phyloP scores from a whole-genome alignment of 2,113 vertebrate genomes.

The Catharus bicknelli region DNA sequence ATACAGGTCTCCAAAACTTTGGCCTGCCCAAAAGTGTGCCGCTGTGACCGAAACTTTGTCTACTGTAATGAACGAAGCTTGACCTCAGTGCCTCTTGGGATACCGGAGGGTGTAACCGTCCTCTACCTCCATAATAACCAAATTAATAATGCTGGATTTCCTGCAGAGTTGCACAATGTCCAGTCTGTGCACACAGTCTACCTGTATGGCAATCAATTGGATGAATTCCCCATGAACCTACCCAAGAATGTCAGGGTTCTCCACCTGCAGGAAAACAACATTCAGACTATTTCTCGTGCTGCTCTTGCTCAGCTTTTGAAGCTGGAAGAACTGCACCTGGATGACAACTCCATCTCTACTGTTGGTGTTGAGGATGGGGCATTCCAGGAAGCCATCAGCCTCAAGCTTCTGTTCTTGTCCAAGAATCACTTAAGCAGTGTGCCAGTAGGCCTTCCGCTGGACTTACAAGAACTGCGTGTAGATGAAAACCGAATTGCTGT shows the following conservation, averaged over 20 bases:
- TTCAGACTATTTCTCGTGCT: conserved; percentile 94
- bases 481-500: conserved; percentile 95
- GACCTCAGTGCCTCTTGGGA: conserved; percentile 98
- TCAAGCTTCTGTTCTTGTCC: conserved; percentile 94
- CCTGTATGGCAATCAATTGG: conserved; percentile 96
- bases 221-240: conserved; percentile 96
- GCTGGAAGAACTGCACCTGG: conserved; percentile 93
- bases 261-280: conserved; percentile 98
- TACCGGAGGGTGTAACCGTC: conserved; percentile 91
- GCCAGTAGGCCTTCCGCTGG: conserved; percentile 91
- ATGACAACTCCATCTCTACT: conserved; percentile 97
- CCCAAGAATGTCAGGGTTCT: conserved; percentile 92
- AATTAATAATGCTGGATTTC: conserved; percentile 99
- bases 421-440: conserved; percentile 98
- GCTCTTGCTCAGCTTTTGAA: conserved; percentile 91
- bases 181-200: conserved; percentile 92
- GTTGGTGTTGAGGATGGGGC: conserved; percentile 96
- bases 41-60: conserved; percentile 92
- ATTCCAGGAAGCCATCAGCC: conserved; percentile 92
- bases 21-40: conserved; percentile 91
- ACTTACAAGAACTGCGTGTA: conserved; percentile 90
- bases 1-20: conserved; percentile 81
- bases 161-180: conserved; percentile 90
- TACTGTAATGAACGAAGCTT: conserved; percentile 98
- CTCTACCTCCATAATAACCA: conserved; percentile 99